Conservation (phyloP, 2,113 vertebrate genomes). For the Cnemophilus loriae region DNA sequence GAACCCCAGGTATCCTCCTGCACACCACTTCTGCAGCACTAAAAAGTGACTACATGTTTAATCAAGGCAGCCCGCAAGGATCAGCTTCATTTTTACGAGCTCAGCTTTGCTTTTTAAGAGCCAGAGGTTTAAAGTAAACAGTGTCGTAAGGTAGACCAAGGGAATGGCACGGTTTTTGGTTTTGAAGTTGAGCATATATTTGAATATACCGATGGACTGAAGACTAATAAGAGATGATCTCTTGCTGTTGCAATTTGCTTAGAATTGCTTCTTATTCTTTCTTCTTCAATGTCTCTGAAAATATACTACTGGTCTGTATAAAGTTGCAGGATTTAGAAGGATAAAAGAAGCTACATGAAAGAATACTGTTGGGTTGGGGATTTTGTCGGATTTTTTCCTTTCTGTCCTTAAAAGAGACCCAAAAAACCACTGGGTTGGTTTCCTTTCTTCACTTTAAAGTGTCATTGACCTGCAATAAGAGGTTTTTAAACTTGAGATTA, state of each 20-base stretch:
- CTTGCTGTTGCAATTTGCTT: neutral
- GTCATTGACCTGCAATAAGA: neutral
- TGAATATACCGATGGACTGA: neutral
- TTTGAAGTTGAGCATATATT: neutral
- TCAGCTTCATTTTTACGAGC: neutral
- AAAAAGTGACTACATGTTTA: neutral
- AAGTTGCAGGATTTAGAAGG: neutral
- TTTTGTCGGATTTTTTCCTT: neutral
- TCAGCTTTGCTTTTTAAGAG: neutral
- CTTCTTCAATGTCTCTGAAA: neutral
- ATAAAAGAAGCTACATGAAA: neutral
- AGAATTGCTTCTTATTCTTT: neutral
- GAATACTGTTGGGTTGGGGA: accelerated
- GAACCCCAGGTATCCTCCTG: too few species aligned
- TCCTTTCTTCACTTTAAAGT: neutral
- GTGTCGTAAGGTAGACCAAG: neutral
- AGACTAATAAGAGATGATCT: neutral
- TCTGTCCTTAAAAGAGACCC: neutral
- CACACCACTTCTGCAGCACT: neutral
- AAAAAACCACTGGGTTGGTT: neutral
- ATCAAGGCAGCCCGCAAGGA: neutral
- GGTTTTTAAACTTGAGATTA: neutral
- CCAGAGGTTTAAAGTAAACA: neutral
- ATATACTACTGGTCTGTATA: neutral
- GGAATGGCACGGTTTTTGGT: neutral